phyloP scores from a whole-genome alignment of 2,797 vertebrate genomes.

The Onychomys leucogaster region DNA sequence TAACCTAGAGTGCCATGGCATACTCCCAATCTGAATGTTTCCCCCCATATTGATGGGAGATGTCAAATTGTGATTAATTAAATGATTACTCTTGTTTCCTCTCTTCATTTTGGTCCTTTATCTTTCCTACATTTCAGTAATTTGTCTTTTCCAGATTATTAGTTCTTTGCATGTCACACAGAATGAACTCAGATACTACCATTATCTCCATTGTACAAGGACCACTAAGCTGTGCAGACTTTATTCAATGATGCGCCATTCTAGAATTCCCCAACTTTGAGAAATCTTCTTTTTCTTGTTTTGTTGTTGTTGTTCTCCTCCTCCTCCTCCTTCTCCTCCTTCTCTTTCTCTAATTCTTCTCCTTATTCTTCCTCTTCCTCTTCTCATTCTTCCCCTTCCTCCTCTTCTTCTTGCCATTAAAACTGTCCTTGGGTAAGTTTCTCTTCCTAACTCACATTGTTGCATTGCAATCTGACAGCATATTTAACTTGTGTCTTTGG shows the following conservation, averaged over 20 bases:
- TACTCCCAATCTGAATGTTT: background rate
- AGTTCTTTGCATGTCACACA: background rate
- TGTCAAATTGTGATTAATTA: background rate
- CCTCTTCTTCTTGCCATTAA: background rate
- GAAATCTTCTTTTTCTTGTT: too few species aligned
- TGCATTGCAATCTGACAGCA: background rate
- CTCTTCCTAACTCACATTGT: background rate
- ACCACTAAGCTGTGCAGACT: fast-evolving
- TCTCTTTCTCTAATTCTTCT: too few species aligned
- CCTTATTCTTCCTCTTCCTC: background rate
- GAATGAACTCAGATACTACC: background rate
- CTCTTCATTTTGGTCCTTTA: too few species aligned
- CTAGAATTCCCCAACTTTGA: background rate
- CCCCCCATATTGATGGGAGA: background rate
- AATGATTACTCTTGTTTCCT: background rate
- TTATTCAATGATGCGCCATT: background rate
- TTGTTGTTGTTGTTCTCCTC: too few species aligned
- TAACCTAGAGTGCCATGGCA: background rate
- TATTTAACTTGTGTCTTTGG: background rate
- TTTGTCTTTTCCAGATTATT: background rate
- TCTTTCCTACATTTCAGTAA: background rate
- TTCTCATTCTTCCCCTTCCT: background rate
- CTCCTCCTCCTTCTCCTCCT: too few species aligned
- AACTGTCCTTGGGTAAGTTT: background rate
- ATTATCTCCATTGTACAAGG: background rate